A percentile compares a stretch with the other conserved stretches of the same genome.
phyloP scores from a whole-genome alignment of 1,140 invertebrate species.

The Procambarus clarkii region DNA sequence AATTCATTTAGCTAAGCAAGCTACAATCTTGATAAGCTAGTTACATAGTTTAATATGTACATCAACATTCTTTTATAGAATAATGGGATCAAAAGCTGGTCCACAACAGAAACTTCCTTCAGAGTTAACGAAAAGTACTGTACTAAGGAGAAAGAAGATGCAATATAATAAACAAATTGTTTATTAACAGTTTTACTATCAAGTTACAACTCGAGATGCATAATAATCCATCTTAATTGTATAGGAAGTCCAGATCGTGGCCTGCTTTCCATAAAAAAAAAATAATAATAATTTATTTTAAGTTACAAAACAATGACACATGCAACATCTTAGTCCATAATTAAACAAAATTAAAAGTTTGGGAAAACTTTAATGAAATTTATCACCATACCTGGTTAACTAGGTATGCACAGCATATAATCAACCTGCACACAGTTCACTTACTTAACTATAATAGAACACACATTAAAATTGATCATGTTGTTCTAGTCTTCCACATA shows the following conservation, averaged over 20 bases:
- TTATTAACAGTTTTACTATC: slow-evolving; percentile 11
- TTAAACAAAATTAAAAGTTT: neutral
- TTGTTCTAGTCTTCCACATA: neutral
- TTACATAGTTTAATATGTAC: too few relatives aligned
- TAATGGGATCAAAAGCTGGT: too few relatives aligned
- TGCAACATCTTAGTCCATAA: neutral
- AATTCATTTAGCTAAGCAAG: too few relatives aligned
- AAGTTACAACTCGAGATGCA: neutral
- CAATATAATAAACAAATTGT: slow-evolving; percentile 20
- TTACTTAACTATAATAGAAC: neutral
- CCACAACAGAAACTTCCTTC: too few relatives aligned
- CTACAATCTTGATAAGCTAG: too few relatives aligned
- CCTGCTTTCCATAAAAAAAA: neutral
- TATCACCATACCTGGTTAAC: neutral
- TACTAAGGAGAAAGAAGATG: neutral
- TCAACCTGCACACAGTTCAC: neutral
- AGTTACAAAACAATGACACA: neutral
- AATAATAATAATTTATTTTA: neutral
- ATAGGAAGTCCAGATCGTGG: neutral
- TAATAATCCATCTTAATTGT: neutral
- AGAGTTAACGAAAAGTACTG: too few relatives aligned
- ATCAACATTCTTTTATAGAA: too few relatives aligned
- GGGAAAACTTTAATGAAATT: neutral
- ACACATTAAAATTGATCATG: too few relatives aligned
- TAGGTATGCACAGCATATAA: neutral